Conservation (phyloP, 2,888 invertebrate genomes). For the Steinernema hermaphroditum region DNA sequence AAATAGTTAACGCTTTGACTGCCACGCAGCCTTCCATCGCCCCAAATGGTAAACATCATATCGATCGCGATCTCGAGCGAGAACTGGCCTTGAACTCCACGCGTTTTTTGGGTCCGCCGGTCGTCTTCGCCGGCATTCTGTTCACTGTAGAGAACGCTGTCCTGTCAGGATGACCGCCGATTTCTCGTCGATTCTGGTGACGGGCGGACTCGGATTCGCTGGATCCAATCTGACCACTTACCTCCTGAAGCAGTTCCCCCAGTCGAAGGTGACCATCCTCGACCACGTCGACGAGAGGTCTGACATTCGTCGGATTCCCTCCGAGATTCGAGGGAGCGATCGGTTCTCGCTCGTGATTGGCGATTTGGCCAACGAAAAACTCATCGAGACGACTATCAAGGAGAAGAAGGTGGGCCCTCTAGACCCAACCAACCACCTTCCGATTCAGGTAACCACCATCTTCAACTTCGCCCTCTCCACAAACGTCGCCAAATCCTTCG, state of each 20-base stretch:
- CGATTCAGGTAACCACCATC: not conserved
- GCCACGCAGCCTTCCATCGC: not conserved
- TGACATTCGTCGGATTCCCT: conserved; percentile 4
- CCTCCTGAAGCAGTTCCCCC: not conserved
- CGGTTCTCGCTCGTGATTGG: conserved; percentile 25
- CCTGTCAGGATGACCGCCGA: not conserved
- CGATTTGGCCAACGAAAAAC: conserved; percentile 14
- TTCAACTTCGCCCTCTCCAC: conserved; percentile 31
- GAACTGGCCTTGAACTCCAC: conserved; percentile 22
- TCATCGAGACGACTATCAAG: conserved; percentile 15
- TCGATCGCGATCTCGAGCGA: conserved; percentile 12
- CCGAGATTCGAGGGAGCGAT: not conserved
- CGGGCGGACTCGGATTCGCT: conserved; percentile 33
- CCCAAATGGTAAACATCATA: not conserved
- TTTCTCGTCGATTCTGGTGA: conserved; percentile 32
- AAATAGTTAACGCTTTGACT: not conserved
- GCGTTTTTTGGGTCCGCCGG: conserved; percentile 10
- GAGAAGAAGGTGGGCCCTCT: not conserved
- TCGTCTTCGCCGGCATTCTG: not conserved
- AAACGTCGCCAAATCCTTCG: conserved; percentile 7
- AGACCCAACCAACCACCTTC: not conserved
- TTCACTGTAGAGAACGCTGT: not conserved
- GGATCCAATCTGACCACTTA: conserved; percentile 32
- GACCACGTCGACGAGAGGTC: conserved; percentile 32
- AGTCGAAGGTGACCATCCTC: conserved; percentile 10